phyloP scores from a whole-genome alignment of 2,113 vertebrate genomes.

The Caretta caretta region DNA sequence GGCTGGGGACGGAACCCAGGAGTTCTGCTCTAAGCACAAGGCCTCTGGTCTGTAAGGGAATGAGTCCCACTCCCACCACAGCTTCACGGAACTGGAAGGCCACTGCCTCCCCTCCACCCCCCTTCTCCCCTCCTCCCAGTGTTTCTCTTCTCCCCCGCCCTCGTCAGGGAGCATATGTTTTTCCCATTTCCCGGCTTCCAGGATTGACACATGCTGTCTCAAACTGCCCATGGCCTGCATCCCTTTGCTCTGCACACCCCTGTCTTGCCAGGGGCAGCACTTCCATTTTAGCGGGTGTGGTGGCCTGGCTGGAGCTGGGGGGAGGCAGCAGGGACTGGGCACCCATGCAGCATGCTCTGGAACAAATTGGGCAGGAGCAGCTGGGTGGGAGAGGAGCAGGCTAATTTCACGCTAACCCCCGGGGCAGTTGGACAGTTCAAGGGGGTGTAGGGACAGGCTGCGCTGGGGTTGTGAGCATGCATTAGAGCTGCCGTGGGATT shows the following conservation, averaged over 20 bases:
- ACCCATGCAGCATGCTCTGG: too few species aligned
- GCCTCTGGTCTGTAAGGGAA: neutral
- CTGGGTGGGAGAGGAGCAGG: neutral
- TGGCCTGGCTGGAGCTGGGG: neutral
- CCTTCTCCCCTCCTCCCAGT: neutral
- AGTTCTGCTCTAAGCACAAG: neutral
- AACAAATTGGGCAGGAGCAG: neutral
- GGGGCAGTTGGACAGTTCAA: neutral
- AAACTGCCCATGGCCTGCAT: neutral
- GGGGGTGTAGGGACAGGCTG: neutral
- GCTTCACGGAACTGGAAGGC: neutral
- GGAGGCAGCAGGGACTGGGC: neutral
- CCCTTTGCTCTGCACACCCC: neutral
- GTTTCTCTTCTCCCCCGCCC: too few species aligned
- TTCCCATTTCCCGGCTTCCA: neutral
- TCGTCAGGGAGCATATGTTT: neutral
- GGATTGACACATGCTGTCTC: neutral
- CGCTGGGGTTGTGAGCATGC: fast-evolving
- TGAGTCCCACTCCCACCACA: neutral
- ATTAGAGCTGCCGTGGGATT: neutral
- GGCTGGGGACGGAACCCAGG: neutral
- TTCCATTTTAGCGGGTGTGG: neutral
- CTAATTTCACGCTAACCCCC: neutral
- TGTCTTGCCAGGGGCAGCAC: neutral
- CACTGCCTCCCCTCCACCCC: neutral